Conservation (phyloP, 2,113 vertebrate species). For the Actinemys pallida region DNA sequence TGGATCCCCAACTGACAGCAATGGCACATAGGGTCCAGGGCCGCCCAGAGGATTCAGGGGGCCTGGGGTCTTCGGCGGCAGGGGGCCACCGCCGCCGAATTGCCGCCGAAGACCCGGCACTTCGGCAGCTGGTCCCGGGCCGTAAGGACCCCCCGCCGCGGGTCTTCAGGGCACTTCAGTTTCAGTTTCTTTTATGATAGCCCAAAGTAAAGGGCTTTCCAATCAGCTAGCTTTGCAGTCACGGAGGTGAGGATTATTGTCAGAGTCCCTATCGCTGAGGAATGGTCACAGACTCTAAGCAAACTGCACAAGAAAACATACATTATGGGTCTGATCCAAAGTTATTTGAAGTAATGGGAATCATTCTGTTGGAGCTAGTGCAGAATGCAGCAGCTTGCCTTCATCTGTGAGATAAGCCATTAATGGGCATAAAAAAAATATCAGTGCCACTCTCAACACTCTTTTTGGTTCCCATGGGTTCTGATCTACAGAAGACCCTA, state of each 20-base stretch:
- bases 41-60: too few species aligned
- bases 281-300: background rate
- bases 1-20: background rate
- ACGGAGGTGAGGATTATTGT: background rate
- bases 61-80: too few species aligned
- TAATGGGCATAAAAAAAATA: constrained; percentile 5
- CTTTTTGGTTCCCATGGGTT: background rate
- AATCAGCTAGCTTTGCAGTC: background rate
- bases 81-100: too few species aligned
- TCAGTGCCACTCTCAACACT: background rate
- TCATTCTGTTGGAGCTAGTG: background rate
- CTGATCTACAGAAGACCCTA: background rate
- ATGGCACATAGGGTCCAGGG: background rate
- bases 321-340: background rate
- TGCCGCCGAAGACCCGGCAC: too few species aligned
- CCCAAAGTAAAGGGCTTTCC: background rate
- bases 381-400: background rate
- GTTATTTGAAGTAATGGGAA: background rate
- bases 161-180: too few species aligned
- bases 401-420: background rate
- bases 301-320: background rate
- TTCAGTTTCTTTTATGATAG: background rate
- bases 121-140: too few species aligned
- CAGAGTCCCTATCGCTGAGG: background rate
- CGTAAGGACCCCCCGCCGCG: too few species aligned